Conservation (phyloP, 2,888 invertebrate genomes). For the Rhogogaster chlorosoma region DNA sequence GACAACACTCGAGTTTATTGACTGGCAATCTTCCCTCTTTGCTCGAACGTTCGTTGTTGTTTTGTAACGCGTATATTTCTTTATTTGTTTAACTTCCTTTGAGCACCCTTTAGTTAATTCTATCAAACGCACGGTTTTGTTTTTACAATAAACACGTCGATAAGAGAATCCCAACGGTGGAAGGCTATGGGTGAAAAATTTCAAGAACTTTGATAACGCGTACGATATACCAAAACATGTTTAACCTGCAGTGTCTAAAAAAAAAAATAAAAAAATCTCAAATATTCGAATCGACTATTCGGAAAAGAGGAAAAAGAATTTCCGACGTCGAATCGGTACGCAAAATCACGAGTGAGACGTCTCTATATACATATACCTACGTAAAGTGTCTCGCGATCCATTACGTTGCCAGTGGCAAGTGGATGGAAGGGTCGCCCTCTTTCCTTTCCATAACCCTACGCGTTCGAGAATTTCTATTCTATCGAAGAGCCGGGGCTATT, state of each 20-base stretch:
- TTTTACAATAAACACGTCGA: slow-evolving; percentile 5
- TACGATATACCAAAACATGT: neutral
- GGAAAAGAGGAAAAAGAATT: neutral
- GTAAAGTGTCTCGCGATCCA: slow-evolving; percentile 17
- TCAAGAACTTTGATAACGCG: neutral
- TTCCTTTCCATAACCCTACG: slow-evolving; percentile 6
- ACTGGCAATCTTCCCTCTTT: neutral
- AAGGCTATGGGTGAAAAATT: neutral
- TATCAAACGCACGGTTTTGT: neutral
- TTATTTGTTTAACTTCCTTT: neutral
- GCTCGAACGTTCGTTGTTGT: neutral
- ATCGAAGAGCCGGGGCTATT: neutral
- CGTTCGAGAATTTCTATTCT: slow-evolving; percentile 18
- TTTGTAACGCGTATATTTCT: neutral
- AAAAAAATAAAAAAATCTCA: neutral
- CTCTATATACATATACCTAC: neutral
- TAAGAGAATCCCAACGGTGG: neutral
- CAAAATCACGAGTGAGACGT: neutral
- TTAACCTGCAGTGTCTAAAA: neutral
- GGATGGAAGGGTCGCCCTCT: slow-evolving; percentile 4
- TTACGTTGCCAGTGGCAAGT: slow-evolving; percentile 5
- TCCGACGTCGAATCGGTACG: neutral
- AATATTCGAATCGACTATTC: neutral
- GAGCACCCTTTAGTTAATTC: neutral
- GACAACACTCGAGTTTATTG: slow-evolving; percentile 10